Evolutionary conservation across 1,140 invertebrate species (phyloP), one percentile per base, ranked within the genome.

Genomic region (Acromyrmex heyeri): DNA sequence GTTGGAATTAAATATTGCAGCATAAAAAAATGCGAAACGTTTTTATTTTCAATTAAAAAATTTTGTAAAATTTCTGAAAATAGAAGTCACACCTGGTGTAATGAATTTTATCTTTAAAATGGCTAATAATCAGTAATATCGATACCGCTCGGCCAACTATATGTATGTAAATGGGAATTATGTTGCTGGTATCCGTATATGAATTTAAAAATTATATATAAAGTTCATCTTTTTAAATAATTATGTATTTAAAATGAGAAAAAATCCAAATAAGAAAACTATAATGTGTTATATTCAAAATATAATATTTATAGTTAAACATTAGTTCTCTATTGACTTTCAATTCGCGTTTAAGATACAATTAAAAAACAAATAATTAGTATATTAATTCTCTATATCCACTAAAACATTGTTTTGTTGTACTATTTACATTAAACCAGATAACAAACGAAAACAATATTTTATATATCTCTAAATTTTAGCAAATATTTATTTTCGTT

Each of bases 41-140:
- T 61, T 73, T 30, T 24, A 30, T 61, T 73, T 83, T 18, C 14
- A 62, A 62, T 73, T 18, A 73, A 59, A 61, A 73, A 70, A 69
- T 59, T 70, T 57, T 18, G 24, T 18, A 44, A 44, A 69, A 21
- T n/a, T 65, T 44, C 14, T 48, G 10, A 61, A 57, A 83, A 24
- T 38, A 48, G 3, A 59, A 48, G 10, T 48, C 14, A 7, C 48
- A 14, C 12, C 0, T 30, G 14, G 4, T 30, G 21, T 34, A 48
- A 44, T 30, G 38, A 83, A 30, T 72, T 82, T 73, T 44, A 38
- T 3, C 27, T 27, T 18, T 27, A 34, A 57, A 82, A 55, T 53
- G 2, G 38, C 8, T 53, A n/a, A 55, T 5, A 10, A 3, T 62
- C 14, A n/a, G 21, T 12, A 44, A 73, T 34, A 55, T 59, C 55